A percentile compares a stretch with the other conserved stretches of the same genome.
phyloP scores from a whole-genome alignment of 1,140 invertebrate genomes.

The Euschistus heros region DNA sequence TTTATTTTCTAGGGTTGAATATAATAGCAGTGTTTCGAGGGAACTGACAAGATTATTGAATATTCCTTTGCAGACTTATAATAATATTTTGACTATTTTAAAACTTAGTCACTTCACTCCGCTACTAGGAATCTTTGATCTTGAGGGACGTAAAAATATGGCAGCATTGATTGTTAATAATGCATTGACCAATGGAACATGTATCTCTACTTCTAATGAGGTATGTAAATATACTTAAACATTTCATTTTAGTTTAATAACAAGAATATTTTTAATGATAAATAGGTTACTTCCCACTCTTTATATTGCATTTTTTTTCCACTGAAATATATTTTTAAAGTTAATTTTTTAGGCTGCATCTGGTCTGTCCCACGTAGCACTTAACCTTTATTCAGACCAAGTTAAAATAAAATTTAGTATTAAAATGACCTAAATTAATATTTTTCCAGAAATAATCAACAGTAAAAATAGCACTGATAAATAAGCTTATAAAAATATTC shows the following conservation, averaged over 20 bases:
- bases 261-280: no score
- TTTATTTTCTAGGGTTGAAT: slow-evolving; percentile 50
- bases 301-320: no score
- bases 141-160: slow-evolving; percentile 74
- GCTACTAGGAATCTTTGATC: slow-evolving; percentile 81
- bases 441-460: no score
- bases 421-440: no score
- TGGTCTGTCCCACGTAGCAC: no score
- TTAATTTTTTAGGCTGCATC: no score
- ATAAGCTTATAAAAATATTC: no score
- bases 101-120: slow-evolving; percentile 73
- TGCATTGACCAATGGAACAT: slow-evolving; percentile 78
- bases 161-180: slow-evolving; percentile 80
- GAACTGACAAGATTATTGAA: slow-evolving; percentile 88
- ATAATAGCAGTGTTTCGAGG: slow-evolving; percentile 59
- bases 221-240: slow-evolving; percentile 4
- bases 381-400: no score
- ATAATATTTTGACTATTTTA: slow-evolving; percentile 79
- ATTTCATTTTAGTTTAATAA: slow-evolving; percentile 10
- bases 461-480: no score
- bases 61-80: slow-evolving; percentile 90
- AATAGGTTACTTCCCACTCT: no score
- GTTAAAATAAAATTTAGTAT: no score
- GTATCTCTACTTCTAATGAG: slow-evolving; percentile 77
- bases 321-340: no score